Percentiles rank a stretch among this genome's conserved stretches.
phyloP scores from a whole-genome alignment of 2,113 vertebrate genomes.

The Phasianus colchicus region DNA sequence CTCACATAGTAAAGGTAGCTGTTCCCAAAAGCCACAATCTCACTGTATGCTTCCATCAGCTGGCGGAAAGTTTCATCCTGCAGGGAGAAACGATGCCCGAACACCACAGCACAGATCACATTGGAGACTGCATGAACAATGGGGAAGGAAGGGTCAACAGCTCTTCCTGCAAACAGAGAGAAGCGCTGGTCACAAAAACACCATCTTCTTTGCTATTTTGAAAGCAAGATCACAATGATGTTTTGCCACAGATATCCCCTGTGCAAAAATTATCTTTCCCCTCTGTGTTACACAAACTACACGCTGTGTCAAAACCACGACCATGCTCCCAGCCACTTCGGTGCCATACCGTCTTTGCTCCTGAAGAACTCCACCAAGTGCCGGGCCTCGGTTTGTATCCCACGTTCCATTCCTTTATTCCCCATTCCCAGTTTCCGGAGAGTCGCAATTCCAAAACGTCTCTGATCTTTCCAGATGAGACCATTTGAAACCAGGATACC shows the following conservation, averaged over 20 bases:
- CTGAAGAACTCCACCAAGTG: conserved; percentile 45
- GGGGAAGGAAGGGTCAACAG: conserved; percentile 50
- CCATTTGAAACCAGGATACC: conserved; percentile 72
- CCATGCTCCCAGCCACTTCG: neutral
- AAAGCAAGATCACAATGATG: neutral
- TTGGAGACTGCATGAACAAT: conserved; percentile 48
- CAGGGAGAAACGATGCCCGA: conserved; percentile 41
- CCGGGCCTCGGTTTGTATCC: conserved; percentile 47
- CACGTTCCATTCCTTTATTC: conserved; percentile 51
- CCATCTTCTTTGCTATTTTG: neutral
- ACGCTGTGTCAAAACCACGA: neutral
- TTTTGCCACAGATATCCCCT: neutral
- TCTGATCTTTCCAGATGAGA: conserved; percentile 63
- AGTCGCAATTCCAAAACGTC: conserved; percentile 50
- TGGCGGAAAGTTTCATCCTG: conserved; percentile 57
- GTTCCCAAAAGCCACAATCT: conserved; percentile 40
- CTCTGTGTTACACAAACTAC: neutral
- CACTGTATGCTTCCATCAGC: conserved; percentile 35
- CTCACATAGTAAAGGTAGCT: neutral
- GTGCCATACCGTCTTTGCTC: conserved; percentile 29
- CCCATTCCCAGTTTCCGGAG: conserved; percentile 66
- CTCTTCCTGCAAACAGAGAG: conserved; percentile 44
- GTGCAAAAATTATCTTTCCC: neutral
- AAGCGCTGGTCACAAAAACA: neutral
- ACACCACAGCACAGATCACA: conserved; percentile 61